phyloP scores from a whole-genome alignment of 2,888 invertebrate species.

The Micropterix aruncella region DNA sequence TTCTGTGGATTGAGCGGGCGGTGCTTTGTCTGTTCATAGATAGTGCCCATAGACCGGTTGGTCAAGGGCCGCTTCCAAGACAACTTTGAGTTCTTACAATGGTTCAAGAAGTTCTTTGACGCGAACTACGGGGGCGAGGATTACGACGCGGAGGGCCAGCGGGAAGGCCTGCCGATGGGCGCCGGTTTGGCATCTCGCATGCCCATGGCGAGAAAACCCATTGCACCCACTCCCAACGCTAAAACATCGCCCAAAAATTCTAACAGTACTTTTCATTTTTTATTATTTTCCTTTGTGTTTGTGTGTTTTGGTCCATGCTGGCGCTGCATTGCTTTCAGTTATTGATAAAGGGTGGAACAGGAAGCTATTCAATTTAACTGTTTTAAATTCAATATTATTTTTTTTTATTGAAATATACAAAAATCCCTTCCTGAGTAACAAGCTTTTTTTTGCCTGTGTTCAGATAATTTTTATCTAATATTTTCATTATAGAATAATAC shows the following conservation, averaged over 20 bases:
- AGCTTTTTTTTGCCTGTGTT: too few relatives aligned
- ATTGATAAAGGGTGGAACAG: too few relatives aligned
- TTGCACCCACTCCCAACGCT: slow-evolving; percentile 30
- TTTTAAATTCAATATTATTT: too few relatives aligned
- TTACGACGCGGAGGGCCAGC: slow-evolving; percentile 79
- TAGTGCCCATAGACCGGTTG: slow-evolving; percentile 86
- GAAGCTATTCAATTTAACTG: too few relatives aligned
- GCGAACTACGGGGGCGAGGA: slow-evolving; percentile 94
- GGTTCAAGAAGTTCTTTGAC: slow-evolving; percentile 99
- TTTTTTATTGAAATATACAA: too few relatives aligned
- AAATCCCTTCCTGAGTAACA: too few relatives aligned
- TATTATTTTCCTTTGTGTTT: slow-evolving; percentile 3
- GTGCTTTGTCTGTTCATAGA: slow-evolving; percentile 44
- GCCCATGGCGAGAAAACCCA: slow-evolving; percentile 29
- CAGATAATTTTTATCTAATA: too few relatives aligned
- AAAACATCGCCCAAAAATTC: slow-evolving; percentile 50
- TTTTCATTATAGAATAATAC: too few relatives aligned
- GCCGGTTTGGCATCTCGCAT: slow-evolving; percentile 47
- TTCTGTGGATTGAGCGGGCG: too few relatives aligned
- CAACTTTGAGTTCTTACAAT: slow-evolving; percentile 99
- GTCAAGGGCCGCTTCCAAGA: slow-evolving; percentile 98
- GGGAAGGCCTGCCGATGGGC: slow-evolving; percentile 79
- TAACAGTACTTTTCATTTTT: slow-evolving; percentile 41
- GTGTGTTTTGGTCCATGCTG: slow-evolving; percentile 10
- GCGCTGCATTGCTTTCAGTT: too few relatives aligned